Evolutionary conservation across 2,797 vertebrate genomes (phyloP).

Genomic region (Rhyacichthys aspro): DNA sequence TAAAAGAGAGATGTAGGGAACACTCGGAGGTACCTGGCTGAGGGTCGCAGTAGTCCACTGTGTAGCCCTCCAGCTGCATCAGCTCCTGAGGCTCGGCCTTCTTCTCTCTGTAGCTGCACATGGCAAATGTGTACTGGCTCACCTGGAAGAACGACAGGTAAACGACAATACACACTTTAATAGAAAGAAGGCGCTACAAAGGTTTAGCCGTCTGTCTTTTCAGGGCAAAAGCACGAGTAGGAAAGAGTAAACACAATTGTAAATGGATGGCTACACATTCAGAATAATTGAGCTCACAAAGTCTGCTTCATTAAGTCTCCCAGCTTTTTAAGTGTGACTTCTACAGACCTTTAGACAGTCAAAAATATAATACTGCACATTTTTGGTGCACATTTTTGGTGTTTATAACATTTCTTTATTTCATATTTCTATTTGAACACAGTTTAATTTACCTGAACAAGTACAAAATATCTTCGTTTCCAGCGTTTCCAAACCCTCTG

Average conservation of each 20-base stretch:
- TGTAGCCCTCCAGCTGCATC: constrained; percentile 98
- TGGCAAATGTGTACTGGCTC: constrained; percentile 98
- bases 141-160: constrained; percentile 77
- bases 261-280: too few relatives aligned
- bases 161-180: background rate
- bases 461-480: constrained; percentile 96
- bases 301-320: too few relatives aligned
- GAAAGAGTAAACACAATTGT: too few relatives aligned
- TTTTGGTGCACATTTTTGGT: too few relatives aligned
- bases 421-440: too few relatives aligned
- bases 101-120: constrained; percentile 99
- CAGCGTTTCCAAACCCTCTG: constrained; percentile 97
- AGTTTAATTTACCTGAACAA: constrained; percentile 88
- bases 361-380: too few relatives aligned
- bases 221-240: background rate
- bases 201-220: background rate
- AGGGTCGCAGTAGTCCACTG: constrained; percentile 95
- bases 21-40: constrained; percentile 80
- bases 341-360: too few relatives aligned
- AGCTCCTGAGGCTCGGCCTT: constrained; percentile 96
- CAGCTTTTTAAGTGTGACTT: too few relatives aligned
- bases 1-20: background rate
- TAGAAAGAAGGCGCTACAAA: background rate
- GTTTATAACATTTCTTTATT: too few relatives aligned
- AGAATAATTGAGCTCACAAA: too few relatives aligned